Evolutionary conservation across 2,888 invertebrate genomes (phyloP), one percentile per base, ranked within the genome.

Genomic region (Sinohyriopsis cumingii): DNA sequence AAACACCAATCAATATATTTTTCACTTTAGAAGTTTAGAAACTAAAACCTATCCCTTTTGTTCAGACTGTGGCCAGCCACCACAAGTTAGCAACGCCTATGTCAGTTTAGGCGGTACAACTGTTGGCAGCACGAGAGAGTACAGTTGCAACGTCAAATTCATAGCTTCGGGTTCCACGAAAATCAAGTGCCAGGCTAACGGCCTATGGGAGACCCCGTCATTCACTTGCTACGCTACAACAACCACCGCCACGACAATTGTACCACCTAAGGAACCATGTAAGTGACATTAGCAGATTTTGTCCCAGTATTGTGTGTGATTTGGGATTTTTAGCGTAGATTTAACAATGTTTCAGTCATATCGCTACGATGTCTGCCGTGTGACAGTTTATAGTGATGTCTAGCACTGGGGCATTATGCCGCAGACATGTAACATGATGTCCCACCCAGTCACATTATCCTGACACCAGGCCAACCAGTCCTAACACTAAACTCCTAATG

Each of bases 171-270:
- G 77, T n/a, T 28, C 22, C 9, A 72, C 73, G 24, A 28, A 63
- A 28, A 56, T 71, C 45, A 65, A 1, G 33, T 77, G 77, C 61
- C 59, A 22, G 1, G 18, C 5, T 6, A 63, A 68, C 56, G 75
- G 73, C 4, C 22, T 59, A 57, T 77, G 77, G 77, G 59, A 56
- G 19, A 59, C 56, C 0, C 73, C 72, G 2, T 22, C 24, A 0
- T 77, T 75, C 59, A 28, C 64, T 0, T 77, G 77, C 57, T 66
- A 68, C 53, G 62, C 72, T 65, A 68, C 72, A 63, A 71, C 71
- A 12, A 74, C 72, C 20, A 65, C 67, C 9, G 63, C 62, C 1
- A 55, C 74, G 6, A 70, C 74, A 15, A 71, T 69, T 1, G 68
- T 72, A 0, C 59, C 66, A 24, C 33, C 56, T 20, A 56, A 67